phyloP scores from a whole-genome alignment of 2,113 vertebrate species.

The Trachemys scripta region DNA sequence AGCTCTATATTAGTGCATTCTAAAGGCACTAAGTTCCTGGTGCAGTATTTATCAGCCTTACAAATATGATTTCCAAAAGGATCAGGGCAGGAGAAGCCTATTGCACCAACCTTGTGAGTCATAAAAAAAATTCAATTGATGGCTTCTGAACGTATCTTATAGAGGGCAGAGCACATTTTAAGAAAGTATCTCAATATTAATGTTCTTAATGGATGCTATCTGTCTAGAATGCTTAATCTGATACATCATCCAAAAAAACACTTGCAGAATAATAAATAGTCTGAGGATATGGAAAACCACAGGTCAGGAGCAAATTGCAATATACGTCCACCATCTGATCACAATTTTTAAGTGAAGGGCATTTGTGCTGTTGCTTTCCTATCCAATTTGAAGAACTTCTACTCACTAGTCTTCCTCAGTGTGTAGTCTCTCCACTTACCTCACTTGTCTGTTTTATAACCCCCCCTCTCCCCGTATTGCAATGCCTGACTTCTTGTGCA shows the following conservation, averaged over 20 bases:
- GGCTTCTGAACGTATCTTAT: not conserved
- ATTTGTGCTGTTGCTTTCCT: conserved; percentile 12
- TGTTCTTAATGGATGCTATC: too few relatives aligned
- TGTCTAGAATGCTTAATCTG: too few relatives aligned
- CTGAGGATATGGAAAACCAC: too few relatives aligned
- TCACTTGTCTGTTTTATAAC: conserved; percentile 35
- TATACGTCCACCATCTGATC: conserved; percentile 10
- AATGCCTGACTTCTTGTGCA: not conserved
- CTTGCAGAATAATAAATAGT: too few relatives aligned
- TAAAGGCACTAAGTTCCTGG: not conserved
- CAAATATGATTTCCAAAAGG: conserved; percentile 1
- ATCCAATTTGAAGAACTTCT: conserved; percentile 31
- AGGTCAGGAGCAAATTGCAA: too few relatives aligned
- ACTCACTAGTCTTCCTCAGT: conserved; percentile 44
- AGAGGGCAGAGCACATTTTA: not conserved
- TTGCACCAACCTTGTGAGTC: not conserved
- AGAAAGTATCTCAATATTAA: not conserved
- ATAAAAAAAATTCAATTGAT: not conserved
- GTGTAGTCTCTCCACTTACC: not conserved
- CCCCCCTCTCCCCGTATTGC: not conserved
- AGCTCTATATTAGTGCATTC: not conserved
- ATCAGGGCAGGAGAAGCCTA: not conserved
- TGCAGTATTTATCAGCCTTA: not conserved
- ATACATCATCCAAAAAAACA: too few relatives aligned
- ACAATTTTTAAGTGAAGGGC: not conserved